These are phyloP conservation scores for Corvus moneduloides DNA, from an alignment of 2,113 vertebrate species.

Conservation along the genomic window DNA sequence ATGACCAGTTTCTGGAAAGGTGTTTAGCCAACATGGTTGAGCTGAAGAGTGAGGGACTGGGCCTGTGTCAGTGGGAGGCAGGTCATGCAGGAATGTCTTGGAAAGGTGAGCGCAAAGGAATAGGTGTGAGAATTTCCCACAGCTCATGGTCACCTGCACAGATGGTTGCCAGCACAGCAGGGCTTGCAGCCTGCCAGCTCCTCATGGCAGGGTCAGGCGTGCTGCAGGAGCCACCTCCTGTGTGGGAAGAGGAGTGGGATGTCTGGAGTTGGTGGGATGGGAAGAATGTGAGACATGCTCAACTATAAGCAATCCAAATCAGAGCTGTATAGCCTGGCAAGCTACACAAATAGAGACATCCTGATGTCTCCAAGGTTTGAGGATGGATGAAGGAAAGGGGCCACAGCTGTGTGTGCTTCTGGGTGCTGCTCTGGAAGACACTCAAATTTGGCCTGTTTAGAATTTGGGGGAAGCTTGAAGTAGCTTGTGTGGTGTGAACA, in stretches of 20 bases:
- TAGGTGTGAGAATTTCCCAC: neutral
- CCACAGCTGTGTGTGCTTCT: neutral
- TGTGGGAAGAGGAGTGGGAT: fast-evolving
- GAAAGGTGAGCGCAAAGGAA: neutral
- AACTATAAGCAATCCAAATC: neutral
- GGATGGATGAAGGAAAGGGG: neutral
- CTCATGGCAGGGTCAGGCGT: neutral
- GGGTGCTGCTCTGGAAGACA: neutral
- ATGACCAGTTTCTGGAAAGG: neutral
- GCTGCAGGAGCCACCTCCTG: neutral
- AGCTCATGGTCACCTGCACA: neutral
- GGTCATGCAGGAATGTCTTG: neutral
- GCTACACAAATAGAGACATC: neutral
- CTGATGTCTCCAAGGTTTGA: neutral
- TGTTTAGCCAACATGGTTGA: fast-evolving
- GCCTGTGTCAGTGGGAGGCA: neutral
- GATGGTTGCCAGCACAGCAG: neutral
- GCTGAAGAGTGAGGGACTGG: neutral
- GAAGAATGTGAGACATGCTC: neutral
- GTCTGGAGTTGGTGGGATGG: neutral
- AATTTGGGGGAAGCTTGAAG: neutral
- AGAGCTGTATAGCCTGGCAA: neutral
- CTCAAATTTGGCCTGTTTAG: neutral
- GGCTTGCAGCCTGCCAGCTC: neutral
- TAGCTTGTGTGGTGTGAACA: neutral